These are phyloP conservation scores for Thunnus thynnus DNA, from an alignment of 2,113 vertebrate genomes.

Conservation along the genomic window DNA sequence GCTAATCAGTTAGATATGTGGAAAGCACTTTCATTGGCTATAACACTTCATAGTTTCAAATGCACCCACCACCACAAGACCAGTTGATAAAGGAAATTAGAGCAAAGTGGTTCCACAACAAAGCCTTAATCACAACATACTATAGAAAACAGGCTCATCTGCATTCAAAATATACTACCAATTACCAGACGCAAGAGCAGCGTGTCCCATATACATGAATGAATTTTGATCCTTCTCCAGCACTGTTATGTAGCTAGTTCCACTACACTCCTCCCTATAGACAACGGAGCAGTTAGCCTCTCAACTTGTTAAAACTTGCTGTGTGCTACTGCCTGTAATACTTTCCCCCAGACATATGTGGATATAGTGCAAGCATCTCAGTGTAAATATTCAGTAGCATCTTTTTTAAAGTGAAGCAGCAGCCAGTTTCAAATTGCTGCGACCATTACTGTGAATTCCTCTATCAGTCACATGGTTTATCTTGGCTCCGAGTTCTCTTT, in stretches of 20 bases:
- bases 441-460: slow-evolving; percentile 26
- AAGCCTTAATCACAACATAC: slow-evolving; percentile 11
- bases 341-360: neutral
- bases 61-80: neutral
- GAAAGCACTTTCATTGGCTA: too few relatives aligned
- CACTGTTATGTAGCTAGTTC: neutral
- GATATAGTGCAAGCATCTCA: neutral
- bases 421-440: slow-evolving; percentile 27
- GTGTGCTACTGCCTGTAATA: neutral
- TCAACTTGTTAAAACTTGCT: neutral
- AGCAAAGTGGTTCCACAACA: slow-evolving; percentile 29
- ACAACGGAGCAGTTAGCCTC: neutral
- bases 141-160: slow-evolving; percentile 9
- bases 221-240: neutral
- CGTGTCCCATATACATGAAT: slow-evolving; percentile 18
- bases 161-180: neutral
- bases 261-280: neutral
- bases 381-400: slow-evolving; percentile 41
- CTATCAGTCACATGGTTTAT: slow-evolving; percentile 28
- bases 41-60: neutral
- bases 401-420: slow-evolving; percentile 27
- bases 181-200: slow-evolving; percentile 8
- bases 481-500: slow-evolving; percentile 20
- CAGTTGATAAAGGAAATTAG: neutral
- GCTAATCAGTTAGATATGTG: too few relatives aligned